These are phyloP conservation scores for Nycticryphes semicollaris DNA, from an alignment of 2,113 vertebrate species.

Conservation along the genomic window DNA sequence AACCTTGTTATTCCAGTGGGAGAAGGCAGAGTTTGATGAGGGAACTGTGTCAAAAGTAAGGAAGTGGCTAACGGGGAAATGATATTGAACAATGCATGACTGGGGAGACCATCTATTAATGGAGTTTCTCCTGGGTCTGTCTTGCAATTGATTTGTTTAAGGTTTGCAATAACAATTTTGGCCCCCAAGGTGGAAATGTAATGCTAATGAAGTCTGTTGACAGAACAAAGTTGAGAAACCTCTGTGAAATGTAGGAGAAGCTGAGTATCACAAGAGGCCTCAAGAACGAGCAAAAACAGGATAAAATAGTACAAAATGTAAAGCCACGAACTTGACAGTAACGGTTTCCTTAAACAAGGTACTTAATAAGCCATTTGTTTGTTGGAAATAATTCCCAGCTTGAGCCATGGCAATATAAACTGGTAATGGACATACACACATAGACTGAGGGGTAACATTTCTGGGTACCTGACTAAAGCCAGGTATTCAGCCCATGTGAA, in stretches of 20 bases:
- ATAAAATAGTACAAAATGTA: not conserved
- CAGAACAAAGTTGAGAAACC: not conserved
- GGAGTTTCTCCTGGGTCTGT: not conserved
- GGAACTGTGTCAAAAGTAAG: not conserved
- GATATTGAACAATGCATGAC: not conserved
- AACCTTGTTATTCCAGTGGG: not conserved
- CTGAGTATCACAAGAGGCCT: not conserved
- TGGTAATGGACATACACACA: not conserved
- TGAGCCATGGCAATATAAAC: not conserved
- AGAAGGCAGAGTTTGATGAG: not conserved
- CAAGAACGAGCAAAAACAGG: not conserved
- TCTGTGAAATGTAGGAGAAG: not conserved
- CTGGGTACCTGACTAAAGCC: not conserved
- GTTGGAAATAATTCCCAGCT: not conserved
- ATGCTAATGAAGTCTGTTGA: not conserved
- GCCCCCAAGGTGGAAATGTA: not conserved
- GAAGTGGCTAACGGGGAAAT: not conserved
- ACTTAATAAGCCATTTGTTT: not conserved
- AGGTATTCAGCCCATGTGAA: not conserved
- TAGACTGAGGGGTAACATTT: fast-evolving
- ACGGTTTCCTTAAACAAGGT: not conserved
- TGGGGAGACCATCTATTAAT: not conserved
- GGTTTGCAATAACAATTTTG: not conserved
- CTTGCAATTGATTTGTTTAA: not conserved
- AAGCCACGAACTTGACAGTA: not conserved